Percentiles rank a stretch among this genome's conserved stretches.
Conservation (phyloP, 2,888 invertebrate genomes). For the Nomada goodeniana region DNA sequence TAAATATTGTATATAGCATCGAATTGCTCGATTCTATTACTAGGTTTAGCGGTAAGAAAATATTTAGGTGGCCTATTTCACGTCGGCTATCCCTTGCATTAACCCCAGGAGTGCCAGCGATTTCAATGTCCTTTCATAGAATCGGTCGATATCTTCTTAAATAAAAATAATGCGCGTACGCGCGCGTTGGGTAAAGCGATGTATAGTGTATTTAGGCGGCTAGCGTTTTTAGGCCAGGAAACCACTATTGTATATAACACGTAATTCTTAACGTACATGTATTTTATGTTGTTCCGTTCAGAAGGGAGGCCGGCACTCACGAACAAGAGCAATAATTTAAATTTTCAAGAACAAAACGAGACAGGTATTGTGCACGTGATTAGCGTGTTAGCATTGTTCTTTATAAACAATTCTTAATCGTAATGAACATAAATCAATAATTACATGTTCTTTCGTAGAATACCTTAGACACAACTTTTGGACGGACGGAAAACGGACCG, state of each 20-base stretch:
- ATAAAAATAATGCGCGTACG: conserved; percentile 53
- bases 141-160: conserved; percentile 54
- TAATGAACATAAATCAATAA: background rate
- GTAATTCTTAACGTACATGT: background rate
- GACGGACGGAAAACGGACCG: no score
- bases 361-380: background rate
- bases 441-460: background rate
- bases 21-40: background rate
- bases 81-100: conserved; percentile 38
- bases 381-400: background rate
- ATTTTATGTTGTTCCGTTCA: background rate
- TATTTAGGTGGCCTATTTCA: conserved; percentile 52
- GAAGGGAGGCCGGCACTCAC: background rate
- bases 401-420: background rate
- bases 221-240: conserved; percentile 5
- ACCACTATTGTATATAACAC: conserved; percentile 2
- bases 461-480: background rate
- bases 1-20: background rate
- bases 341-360: background rate
- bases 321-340: background rate
- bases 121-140: conserved; percentile 56
- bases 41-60: conserved; percentile 26
- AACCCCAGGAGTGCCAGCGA: conserved; percentile 37
- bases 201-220: conserved; percentile 1
- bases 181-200: conserved; percentile 16